Percentiles rank a stretch among this genome's conserved stretches.
Evolutionary conservation across 2,797 vertebrate genomes (phyloP).

Genomic region (Valencia hispanica): DNA sequence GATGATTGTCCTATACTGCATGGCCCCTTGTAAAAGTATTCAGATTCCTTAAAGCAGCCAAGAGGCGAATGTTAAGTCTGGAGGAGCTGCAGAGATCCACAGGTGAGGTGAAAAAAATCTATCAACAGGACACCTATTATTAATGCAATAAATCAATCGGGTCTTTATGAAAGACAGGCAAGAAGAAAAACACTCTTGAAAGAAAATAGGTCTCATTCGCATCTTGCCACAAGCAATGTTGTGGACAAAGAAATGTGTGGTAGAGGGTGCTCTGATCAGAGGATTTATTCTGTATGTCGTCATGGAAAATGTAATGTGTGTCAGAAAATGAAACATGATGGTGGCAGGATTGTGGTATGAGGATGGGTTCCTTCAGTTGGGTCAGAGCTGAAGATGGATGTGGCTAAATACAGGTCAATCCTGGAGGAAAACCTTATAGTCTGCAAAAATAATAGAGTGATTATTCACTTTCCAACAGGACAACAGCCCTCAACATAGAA

Average conservation of each 20-base stretch:
- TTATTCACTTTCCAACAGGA: background rate
- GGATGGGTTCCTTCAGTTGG: background rate
- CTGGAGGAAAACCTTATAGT: background rate
- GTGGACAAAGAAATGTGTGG: background rate
- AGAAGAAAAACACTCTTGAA: background rate
- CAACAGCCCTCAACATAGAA: background rate
- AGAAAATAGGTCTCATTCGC: background rate
- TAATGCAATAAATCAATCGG: background rate
- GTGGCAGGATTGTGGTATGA: background rate
- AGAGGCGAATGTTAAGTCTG: background rate
- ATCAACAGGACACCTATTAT: background rate
- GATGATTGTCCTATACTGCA: background rate
- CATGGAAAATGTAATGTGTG: background rate
- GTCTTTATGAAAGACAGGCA: background rate
- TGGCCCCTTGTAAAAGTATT: background rate
- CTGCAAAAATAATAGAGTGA: background rate
- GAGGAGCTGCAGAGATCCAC: background rate
- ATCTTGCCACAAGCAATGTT: background rate
- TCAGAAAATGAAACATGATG: background rate
- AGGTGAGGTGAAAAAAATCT: background rate
- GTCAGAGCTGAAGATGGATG: no score
- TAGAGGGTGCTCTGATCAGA: background rate
- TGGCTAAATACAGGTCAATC: background rate
- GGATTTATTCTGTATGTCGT: background rate
- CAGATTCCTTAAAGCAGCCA: background rate